Conservation (phyloP, 2,888 invertebrate genomes). For the Lithodes maja region DNA sequence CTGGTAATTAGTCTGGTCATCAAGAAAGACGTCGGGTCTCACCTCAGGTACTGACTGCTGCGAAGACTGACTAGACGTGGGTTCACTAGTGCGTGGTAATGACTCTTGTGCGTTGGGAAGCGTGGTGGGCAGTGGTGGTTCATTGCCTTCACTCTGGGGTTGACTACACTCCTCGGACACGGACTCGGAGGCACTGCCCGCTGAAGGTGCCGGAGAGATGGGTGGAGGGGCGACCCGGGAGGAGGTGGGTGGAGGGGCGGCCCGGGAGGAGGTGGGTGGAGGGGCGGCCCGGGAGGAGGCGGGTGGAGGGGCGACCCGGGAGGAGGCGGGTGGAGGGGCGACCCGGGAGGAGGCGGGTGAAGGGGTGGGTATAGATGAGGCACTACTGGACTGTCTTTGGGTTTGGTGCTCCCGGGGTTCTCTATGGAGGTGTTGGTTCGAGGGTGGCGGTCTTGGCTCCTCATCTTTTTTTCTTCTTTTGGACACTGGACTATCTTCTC, state of each 20-base stretch:
- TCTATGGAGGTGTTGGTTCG: conserved; percentile 43
- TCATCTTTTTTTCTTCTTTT: conserved; percentile 58
- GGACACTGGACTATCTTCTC: conserved; percentile 52
- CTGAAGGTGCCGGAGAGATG: conserved; percentile 52
- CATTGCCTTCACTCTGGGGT: conserved; percentile 39
- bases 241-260: conserved; percentile 25
- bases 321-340: not conserved
- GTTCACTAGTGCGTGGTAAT: conserved; percentile 30
- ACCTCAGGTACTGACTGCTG: conserved; percentile 60
- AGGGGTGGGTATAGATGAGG: conserved; percentile 16
- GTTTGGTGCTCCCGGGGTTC: conserved; percentile 38
- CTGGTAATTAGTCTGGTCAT: too few relatives aligned
- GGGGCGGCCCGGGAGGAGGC: conserved; percentile 19
- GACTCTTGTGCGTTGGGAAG: conserved; percentile 53
- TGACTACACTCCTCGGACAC: conserved; percentile 62
- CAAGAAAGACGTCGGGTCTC: not conserved
- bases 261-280: conserved; percentile 37
- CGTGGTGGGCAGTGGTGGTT: not conserved
- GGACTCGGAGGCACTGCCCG: conserved; percentile 53
- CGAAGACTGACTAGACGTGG: conserved; percentile 51
- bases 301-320: conserved; percentile 33
- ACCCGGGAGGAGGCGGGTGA: conserved; percentile 37
- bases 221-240: conserved; percentile 40
- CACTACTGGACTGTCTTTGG: conserved; percentile 62
- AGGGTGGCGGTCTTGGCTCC: conserved; percentile 28